Evolutionary conservation across 2,797 vertebrate genomes (phyloP).

Genomic region (Meda fulgida): DNA sequence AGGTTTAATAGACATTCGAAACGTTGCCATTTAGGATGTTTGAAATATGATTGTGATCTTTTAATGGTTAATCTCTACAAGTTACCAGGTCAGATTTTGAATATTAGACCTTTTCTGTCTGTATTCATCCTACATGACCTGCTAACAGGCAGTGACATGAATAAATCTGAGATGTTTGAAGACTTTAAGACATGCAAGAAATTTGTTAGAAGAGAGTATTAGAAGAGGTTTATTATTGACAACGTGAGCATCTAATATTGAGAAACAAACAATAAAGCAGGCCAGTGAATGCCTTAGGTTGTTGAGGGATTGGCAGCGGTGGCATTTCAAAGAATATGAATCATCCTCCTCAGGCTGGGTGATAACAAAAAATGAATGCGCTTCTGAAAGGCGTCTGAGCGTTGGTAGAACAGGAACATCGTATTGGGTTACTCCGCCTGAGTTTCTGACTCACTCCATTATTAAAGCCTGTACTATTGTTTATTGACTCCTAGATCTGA

Average conservation of each 20-base stretch:
- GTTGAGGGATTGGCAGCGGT: constrained; percentile 62
- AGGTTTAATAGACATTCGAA: not conserved
- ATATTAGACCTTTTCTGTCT: not conserved
- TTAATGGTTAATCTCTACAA: not conserved
- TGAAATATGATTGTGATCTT: not conserved
- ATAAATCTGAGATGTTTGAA: not conserved
- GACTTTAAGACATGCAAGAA: constrained; percentile 5
- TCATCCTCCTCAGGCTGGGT: constrained; percentile 64
- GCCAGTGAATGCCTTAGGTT: constrained; percentile 38
- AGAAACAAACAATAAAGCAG: constrained; percentile 23
- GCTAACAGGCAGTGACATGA: constrained; percentile 10
- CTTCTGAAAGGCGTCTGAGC: constrained; percentile 23
- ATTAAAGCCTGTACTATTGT: constrained; percentile 43
- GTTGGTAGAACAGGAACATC: constrained; percentile 16
- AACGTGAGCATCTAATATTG: constrained; percentile 54
- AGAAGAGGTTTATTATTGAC: constrained; percentile 19
- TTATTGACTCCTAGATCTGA: constrained; percentile 29
- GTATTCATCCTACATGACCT: not conserved
- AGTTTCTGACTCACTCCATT: constrained; percentile 38
- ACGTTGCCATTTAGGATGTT: not conserved
- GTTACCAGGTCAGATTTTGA: not conserved
- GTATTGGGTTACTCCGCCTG: constrained; percentile 14
- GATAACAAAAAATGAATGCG: constrained; percentile 64
- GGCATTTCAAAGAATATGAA: constrained; percentile 68
- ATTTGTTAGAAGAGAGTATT: not conserved